Evolutionary conservation across 2,797 vertebrate genomes (phyloP), one percentile per base, ranked within the genome.

Genomic region (Cyclura pinguis): DNA sequence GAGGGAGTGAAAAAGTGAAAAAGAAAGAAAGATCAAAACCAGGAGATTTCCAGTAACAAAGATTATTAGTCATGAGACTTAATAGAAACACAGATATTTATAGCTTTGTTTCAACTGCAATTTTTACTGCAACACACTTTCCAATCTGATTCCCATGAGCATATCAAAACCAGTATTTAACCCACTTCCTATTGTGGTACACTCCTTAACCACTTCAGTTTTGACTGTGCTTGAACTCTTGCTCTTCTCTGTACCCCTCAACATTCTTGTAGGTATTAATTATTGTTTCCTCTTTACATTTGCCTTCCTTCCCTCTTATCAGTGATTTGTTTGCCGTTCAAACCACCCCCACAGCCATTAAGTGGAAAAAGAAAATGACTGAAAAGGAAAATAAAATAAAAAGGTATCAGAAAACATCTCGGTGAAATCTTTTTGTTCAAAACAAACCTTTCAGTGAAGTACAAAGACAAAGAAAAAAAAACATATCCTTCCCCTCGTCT

Each of bases 61-160:
- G 96, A 97, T 96, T 96, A 95, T 95, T 96, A 96, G 96, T 97
- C 96, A 96, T 94, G 96, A 96, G 97, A 96, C 96, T 97, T 97
- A 97, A 97, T 97, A 97, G 96, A 95, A 94, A 82, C 47, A 82
- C 32, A 80, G 93, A 89, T 97, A 97, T 98, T 98, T 97, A 97
- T 97, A 97, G 96, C 93, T 92, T 85, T 93, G 96, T 97, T 97
- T 93, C 95, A 96, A 95, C 96, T 96, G 29, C 64, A 27, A 93
- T 96, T 95, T 96, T 97, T 96, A 97, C 97, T 97, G 93, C 97
- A 97, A 96, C 96, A 97, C 96, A 97, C 96, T 97, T 97, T 97
- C 97, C 97, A 97, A 86, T 90, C 91, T 87, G 10, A 96, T 97
- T 97, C 97, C 97, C 96, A 97, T 97, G 96, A 97, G 96, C 94